These are phyloP conservation scores for Nephrocerus scutellatus DNA, from an alignment of 2,888 invertebrate genomes.

Conservation along the genomic window DNA sequence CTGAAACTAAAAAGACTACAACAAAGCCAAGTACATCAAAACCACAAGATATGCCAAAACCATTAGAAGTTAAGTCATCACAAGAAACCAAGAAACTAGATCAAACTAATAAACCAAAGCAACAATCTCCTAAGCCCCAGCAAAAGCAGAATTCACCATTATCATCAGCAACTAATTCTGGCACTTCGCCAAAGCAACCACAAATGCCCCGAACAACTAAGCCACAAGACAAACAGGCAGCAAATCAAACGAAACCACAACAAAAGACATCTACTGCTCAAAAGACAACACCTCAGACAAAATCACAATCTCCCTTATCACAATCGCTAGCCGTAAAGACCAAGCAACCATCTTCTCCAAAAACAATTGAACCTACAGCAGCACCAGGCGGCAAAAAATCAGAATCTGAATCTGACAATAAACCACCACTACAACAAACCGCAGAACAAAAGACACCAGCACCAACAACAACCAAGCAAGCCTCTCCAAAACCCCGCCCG, in stretches of 20 bases:
- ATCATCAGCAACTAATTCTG: slow-evolving; percentile 1
- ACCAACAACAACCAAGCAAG: no score
- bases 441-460: no score
- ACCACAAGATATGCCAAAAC: slow-evolving; percentile 4
- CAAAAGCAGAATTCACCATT: slow-evolving; percentile 10
- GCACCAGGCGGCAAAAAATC: slow-evolving; percentile 16
- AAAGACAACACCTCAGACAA: neutral
- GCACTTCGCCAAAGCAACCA: slow-evolving; percentile 8
- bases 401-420: slow-evolving; percentile 16
- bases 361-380: slow-evolving; percentile 15
- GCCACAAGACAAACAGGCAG: slow-evolving; percentile 4
- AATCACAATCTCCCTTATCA: slow-evolving; percentile 1
- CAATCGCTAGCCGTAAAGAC: no score
- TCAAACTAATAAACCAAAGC: slow-evolving; percentile 15
- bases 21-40: slow-evolving; percentile 15
- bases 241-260: no score
- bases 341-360: slow-evolving; percentile 14
- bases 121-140: slow-evolving; percentile 11
- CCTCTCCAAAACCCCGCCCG: neutral
- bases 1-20: slow-evolving; percentile 70
- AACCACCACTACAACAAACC: slow-evolving; percentile 17
- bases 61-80: slow-evolving; percentile 17
- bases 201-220: slow-evolving; percentile 5
- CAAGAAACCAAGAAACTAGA: slow-evolving; percentile 16
- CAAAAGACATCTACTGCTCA: neutral